phyloP scores from a whole-genome alignment of 2,888 invertebrate species.

The Oscheius sp. region DNA sequence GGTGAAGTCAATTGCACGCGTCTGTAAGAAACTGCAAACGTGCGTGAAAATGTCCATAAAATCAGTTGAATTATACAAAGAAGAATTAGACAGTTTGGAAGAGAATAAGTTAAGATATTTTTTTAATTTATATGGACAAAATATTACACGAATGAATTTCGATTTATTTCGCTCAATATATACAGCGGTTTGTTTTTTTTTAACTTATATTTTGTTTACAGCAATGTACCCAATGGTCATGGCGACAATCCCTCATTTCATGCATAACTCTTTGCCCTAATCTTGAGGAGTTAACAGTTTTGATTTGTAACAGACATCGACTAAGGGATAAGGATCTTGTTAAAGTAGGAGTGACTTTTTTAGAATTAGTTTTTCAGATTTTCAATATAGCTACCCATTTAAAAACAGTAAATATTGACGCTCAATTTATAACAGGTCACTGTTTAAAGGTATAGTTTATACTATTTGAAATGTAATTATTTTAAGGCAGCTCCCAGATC shows the following conservation, averaged over 20 bases:
- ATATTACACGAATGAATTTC: conserved; percentile 49
- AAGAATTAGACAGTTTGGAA: conserved; percentile 38
- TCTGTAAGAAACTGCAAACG: conserved; percentile 36
- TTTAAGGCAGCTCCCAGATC: no score
- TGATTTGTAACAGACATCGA: conserved; percentile 54
- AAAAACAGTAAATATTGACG: conserved; percentile 52
- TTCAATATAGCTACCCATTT: conserved; percentile 49
- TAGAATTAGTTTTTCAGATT: conserved; percentile 29
- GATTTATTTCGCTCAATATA: conserved; percentile 51
- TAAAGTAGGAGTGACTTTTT: conserved; percentile 24
- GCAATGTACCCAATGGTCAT: conserved; percentile 56
- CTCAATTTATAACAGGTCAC: conserved; percentile 54
- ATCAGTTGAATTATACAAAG: conserved; percentile 42
- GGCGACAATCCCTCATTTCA: conserved; percentile 54
- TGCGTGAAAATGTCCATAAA: conserved; percentile 40
- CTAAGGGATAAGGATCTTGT: conserved; percentile 52
- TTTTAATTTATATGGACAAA: conserved; percentile 41
- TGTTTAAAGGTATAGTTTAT: conserved; percentile 44
- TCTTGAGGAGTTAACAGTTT: conserved; percentile 44
- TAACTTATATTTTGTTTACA: conserved; percentile 16
- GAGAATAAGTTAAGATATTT: conserved; percentile 43
- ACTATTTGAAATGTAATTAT: neutral
- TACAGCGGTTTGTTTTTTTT: conserved; percentile 21
- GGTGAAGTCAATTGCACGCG: conserved; percentile 26
- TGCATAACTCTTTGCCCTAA: conserved; percentile 41